Evolutionary conservation across 2,888 invertebrate genomes (phyloP).

Genomic region (Dromius quadrimaculatus): DNA sequence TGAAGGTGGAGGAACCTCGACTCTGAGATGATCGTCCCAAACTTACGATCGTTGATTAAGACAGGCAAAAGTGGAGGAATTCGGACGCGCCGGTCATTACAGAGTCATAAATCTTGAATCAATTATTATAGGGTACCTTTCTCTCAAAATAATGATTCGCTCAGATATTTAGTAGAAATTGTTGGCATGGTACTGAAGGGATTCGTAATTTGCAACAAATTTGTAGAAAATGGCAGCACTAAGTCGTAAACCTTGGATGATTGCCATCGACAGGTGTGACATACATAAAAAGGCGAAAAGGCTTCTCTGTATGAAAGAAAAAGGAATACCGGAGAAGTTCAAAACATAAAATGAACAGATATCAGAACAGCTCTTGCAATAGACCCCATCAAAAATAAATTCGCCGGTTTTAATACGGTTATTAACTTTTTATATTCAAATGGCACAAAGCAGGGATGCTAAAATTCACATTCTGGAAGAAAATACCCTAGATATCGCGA

Average conservation of each 20-base stretch:
- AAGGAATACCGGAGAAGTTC: not conserved
- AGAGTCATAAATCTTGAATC: too few species aligned
- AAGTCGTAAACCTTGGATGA: slow-evolving; percentile 33
- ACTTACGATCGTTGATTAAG: too few species aligned
- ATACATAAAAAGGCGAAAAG: slow-evolving; percentile 32
- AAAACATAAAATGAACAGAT: slow-evolving; percentile 21
- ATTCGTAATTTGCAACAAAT: slow-evolving; percentile 17
- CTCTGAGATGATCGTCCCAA: too few species aligned
- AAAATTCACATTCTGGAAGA: not conserved
- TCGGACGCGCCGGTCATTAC: too few species aligned
- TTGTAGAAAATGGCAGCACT: slow-evolving; percentile 36
- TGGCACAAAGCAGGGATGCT: too few species aligned
- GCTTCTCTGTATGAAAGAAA: slow-evolving; percentile 35
- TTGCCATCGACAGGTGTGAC: slow-evolving; percentile 14
- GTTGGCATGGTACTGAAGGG: slow-evolving; percentile 23
- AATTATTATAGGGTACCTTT: too few species aligned
- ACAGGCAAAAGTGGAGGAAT: too few species aligned
- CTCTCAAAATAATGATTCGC: slow-evolving; percentile 37
- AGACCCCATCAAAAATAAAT: slow-evolving; percentile 28
- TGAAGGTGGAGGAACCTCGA: too few species aligned
- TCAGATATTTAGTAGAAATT: not conserved
- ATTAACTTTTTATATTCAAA: slow-evolving; percentile 26
- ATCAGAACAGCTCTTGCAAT: not conserved
- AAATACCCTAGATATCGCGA: not conserved
- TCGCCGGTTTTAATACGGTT: not conserved